Percentiles rank a stretch among this genome's conserved stretches.
Conservation (phyloP, 2,888 invertebrate species). For the Apamea crenata region DNA sequence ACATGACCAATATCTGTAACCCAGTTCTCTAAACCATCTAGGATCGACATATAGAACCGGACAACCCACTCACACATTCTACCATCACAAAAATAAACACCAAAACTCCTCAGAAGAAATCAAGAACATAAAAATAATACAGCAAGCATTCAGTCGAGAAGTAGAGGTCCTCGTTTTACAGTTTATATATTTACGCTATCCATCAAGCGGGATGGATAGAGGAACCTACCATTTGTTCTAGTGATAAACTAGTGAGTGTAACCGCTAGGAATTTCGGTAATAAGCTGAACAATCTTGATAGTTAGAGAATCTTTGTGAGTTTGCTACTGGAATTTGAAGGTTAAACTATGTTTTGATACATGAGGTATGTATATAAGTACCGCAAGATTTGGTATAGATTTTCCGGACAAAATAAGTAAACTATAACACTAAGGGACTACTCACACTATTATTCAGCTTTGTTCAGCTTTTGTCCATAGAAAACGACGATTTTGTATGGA, state of each 20-base stretch:
- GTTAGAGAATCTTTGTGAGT: slow-evolving; percentile 33
- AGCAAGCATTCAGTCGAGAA: slow-evolving; percentile 47
- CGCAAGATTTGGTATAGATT: not conserved
- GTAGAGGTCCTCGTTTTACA: slow-evolving; percentile 65
- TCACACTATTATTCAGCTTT: no score
- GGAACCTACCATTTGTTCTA: slow-evolving; percentile 69
- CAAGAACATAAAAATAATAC: slow-evolving; percentile 39
- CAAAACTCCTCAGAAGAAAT: slow-evolving; percentile 23
- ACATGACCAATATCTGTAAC: not conserved
- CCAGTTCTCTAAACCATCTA: no score
- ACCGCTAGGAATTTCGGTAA: slow-evolving; percentile 32
- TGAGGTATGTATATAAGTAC: not conserved
- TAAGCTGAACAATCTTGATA: slow-evolving; percentile 37
- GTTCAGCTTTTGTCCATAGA: no score
- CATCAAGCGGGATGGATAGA: slow-evolving; percentile 68
- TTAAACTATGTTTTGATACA: not conserved
- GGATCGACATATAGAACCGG: not conserved
- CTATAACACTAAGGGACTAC: not conserved
- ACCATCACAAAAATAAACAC: slow-evolving; percentile 1
- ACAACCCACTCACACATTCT: not conserved
- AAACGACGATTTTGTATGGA: no score
- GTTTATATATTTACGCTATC: slow-evolving; percentile 77
- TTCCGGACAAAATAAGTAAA: not conserved
- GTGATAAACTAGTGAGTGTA: slow-evolving; percentile 67
- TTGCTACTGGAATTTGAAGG: slow-evolving; percentile 5